Evolutionary conservation across 2,113 vertebrate genomes (phyloP), one percentile per base, ranked within the genome.

Genomic region (Salminus brasiliensis): DNA sequence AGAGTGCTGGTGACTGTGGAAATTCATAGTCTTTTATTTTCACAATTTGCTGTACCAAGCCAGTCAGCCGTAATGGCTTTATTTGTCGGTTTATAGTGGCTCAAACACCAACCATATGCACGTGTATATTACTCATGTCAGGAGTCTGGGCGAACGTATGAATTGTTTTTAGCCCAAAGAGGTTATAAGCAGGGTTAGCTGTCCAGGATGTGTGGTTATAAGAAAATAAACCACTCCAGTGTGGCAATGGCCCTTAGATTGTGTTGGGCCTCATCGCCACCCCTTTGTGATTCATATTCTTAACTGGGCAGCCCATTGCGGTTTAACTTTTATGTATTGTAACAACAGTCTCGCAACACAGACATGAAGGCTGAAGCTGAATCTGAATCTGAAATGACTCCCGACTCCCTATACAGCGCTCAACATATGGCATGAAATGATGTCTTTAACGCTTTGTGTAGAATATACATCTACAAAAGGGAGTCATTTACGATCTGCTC

Each of bases 371-470:
- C 60, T 63, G 62, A n/a, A 23, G n/a, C 5, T 23, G 62, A 36
- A 66, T 29, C 60, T 63, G 62, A n/a, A 23, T 39, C 5, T 23
- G 62, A 36, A 66, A 21, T 23, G 16, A 36, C 21, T 66, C 62
- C 34, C 32, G 39, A 10, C 32, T 66, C 21, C 5, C 30, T 63
- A 21, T 15, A 66, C 34, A 66, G 62, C 23, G 32, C 32, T 66
- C 7, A 39, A 66, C 62, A 66, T 39, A 39, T 39, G 62, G 62
- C 62, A 66, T 66, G 34, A 66, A 66, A 66, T 66, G 21, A 39
- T 66, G 18, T 9, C 36, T 32, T 66, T 66, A 23, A 39, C 2
- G n/a, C 34, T 36, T 1, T 66, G 23, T 66, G 32, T 39, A 23
- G 9, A n/a, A 66, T 34, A n/a, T n/a, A n/a, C n/a, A 63, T 36